These are phyloP conservation scores for Cydia strobilella DNA, from an alignment of 1,140 invertebrate genomes.

Conservation along the genomic window DNA sequence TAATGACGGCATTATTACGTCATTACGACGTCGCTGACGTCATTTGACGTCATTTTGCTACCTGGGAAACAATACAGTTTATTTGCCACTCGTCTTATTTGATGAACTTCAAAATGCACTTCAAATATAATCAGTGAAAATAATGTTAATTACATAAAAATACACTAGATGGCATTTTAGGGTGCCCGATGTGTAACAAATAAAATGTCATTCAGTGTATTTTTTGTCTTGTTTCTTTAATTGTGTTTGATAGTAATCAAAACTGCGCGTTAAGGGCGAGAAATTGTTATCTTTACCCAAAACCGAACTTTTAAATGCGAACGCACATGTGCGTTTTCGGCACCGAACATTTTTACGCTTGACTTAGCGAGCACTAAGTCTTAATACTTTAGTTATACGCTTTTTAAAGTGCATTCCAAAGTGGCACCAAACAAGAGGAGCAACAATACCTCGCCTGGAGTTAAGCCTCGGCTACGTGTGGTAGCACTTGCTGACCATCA, in stretches of 20 bases:
- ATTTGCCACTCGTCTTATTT: not conserved
- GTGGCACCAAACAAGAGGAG: not conserved
- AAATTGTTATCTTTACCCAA: too few species aligned
- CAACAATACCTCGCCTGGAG: not conserved
- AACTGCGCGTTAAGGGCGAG: too few species aligned
- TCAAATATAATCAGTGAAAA: too few species aligned
- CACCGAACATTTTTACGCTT: not conserved
- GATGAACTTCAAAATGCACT: not conserved
- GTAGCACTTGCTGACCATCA: too few species aligned
- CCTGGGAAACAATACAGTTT: not conserved
- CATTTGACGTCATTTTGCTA: too few species aligned
- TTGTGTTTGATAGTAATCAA: too few species aligned
- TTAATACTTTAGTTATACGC: too few species aligned
- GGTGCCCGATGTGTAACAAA: not conserved
- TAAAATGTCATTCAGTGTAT: not conserved
- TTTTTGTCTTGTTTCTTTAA: not conserved
- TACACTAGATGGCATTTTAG: slow-evolving; percentile 2
- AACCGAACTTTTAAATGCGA: not conserved
- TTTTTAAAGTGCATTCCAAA: not conserved
- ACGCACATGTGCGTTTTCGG: slow-evolving; percentile 6
- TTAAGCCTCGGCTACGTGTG: too few species aligned
- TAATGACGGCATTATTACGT: too few species aligned
- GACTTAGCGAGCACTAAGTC: too few species aligned
- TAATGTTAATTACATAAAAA: not conserved
- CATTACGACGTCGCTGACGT: too few species aligned